These are phyloP conservation scores for Argyra leucocephala DNA, from an alignment of 2,888 invertebrate genomes.

Conservation along the genomic window DNA sequence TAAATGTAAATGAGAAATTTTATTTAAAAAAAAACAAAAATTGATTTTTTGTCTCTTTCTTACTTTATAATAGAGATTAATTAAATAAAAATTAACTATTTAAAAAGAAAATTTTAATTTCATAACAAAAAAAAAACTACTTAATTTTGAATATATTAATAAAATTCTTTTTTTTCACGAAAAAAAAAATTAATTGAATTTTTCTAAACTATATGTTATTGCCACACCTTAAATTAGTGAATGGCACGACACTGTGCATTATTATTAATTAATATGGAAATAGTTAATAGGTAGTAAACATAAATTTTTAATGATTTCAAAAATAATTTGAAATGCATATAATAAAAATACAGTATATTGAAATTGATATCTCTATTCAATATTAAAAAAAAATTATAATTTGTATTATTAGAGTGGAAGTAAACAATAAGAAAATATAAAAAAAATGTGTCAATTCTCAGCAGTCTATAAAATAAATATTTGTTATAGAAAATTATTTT, in stretches of 20 bases:
- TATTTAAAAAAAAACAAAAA: background rate
- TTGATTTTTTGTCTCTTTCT: background rate
- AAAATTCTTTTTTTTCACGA: background rate
- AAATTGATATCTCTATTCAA: too few relatives aligned
- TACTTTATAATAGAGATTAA: background rate
- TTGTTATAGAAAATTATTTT: too few relatives aligned
- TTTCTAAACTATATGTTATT: background rate
- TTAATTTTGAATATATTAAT: background rate
- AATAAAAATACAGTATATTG: too few relatives aligned
- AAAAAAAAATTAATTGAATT: background rate
- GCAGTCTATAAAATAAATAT: too few relatives aligned
- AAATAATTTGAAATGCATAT: background rate
- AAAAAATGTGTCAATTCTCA: too few relatives aligned
- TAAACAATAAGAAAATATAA: too few relatives aligned
- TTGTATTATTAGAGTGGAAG: too few relatives aligned
- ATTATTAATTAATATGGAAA: background rate
- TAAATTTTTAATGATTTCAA: background rate
- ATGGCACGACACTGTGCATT: background rate
- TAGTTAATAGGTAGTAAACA: background rate
- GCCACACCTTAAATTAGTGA: background rate
- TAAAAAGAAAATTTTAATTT: background rate
- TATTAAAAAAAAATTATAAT: too few relatives aligned
- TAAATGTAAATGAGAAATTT: constrained; percentile 1
- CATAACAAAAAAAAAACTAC: background rate
- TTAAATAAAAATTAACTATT: background rate